A percentile compares a stretch with the other conserved stretches of the same genome.
phyloP scores from a whole-genome alignment of 2,888 invertebrate species.

The Laothoe populi region DNA sequence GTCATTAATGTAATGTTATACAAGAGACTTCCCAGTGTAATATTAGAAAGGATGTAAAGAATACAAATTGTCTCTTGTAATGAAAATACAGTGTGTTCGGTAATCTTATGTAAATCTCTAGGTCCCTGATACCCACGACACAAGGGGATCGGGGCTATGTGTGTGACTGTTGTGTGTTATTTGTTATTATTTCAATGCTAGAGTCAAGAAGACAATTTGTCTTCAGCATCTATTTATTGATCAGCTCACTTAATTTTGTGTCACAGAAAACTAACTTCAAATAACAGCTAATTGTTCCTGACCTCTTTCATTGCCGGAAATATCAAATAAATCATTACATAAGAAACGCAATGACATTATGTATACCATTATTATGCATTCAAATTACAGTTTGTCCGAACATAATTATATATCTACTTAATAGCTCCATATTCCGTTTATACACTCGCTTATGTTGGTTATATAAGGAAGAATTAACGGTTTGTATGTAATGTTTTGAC shows the following conservation, averaged over 20 bases:
- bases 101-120: conserved; percentile 1
- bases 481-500: too few relatives aligned
- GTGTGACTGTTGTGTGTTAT: too few relatives aligned
- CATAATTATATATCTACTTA: not conserved
- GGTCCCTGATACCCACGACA: too few relatives aligned
- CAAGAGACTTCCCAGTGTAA: conserved; percentile 1
- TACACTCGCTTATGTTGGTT: not conserved
- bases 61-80: not conserved
- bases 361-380: conserved; percentile 1
- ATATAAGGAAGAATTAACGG: not conserved
- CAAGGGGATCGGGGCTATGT: too few relatives aligned
- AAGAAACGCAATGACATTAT: not conserved
- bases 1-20: conserved; percentile 2
- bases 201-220: too few relatives aligned
- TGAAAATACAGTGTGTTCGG: not conserved
- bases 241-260: too few relatives aligned
- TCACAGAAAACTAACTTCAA: too few relatives aligned
- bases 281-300: not conserved
- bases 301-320: not conserved
- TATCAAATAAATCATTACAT: not conserved
- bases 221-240: too few relatives aligned
- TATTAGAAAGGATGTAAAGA: conserved; percentile 9
- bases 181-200: too few relatives aligned
- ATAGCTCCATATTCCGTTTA: conserved; percentile 6
- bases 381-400: not conserved